Evolutionary conservation across 2,888 invertebrate genomes (phyloP).

Genomic region (Dyspetes luteomarginatus): DNA sequence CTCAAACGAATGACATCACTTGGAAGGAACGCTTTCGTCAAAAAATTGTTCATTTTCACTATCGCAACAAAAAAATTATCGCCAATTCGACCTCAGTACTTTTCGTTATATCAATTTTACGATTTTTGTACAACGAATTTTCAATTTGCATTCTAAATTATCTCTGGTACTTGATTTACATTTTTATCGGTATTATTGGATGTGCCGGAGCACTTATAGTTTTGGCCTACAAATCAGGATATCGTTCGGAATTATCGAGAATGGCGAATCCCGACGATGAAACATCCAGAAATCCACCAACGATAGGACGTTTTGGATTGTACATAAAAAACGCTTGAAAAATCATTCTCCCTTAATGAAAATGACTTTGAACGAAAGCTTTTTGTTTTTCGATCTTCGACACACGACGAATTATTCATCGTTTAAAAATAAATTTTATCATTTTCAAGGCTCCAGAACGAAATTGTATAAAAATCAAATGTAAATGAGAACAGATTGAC

Average conservation of each 20-base stretch:
- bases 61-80: neutral
- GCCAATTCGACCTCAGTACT: neutral
- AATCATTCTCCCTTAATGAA: neutral
- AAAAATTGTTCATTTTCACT: neutral
- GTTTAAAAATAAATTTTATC: too few relatives aligned
- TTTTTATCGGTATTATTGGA: slow-evolving; percentile 57
- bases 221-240: slow-evolving; percentile 29
- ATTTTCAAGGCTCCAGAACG: neutral
- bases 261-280: slow-evolving; percentile 16
- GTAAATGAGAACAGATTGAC: neutral
- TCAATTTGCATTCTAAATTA: slow-evolving; percentile 59
- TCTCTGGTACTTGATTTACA: slow-evolving; percentile 62
- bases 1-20: neutral
- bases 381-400: too few relatives aligned
- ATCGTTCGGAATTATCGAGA: neutral
- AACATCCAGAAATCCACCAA: slow-evolving; percentile 19
- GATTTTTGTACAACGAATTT: slow-evolving; percentile 64
- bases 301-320: slow-evolving; percentile 37
- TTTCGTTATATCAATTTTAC: slow-evolving; percentile 13
- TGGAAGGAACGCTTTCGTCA: neutral
- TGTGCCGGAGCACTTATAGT: slow-evolving; percentile 48
- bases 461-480: slow-evolving; percentile 2
- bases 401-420: neutral
- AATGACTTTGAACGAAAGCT: neutral
- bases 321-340: slow-evolving; percentile 22